phyloP scores from a whole-genome alignment of 2,888 invertebrate species.

The Xylota segnis region DNA sequence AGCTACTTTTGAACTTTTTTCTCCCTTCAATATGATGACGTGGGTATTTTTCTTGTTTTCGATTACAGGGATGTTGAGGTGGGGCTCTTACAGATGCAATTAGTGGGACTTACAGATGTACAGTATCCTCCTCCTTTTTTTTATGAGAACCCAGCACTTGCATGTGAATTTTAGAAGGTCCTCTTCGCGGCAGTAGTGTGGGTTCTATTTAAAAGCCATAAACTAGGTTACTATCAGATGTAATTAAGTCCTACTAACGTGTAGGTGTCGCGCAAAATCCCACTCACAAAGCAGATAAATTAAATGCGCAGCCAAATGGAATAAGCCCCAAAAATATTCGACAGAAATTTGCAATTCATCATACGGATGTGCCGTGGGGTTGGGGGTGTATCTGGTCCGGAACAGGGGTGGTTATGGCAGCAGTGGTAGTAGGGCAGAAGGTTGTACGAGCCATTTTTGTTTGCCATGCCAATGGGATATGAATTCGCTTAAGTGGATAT shows the following conservation, averaged over 20 bases:
- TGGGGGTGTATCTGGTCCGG: neutral
- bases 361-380: neutral
- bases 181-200: neutral
- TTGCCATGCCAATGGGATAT: neutral
- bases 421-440: neutral
- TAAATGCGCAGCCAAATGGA: neutral
- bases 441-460: neutral
- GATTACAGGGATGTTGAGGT: too few relatives aligned
- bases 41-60: neutral
- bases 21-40: constrained; percentile 7
- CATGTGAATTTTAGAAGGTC: neutral
- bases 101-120: too few relatives aligned
- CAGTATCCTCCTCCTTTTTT: too few relatives aligned
- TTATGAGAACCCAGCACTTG: neutral
- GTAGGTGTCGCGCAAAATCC: neutral
- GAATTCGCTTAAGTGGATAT: neutral
- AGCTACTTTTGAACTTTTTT: constrained; percentile 12
- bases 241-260: neutral
- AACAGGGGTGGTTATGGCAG: neutral
- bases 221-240: neutral
- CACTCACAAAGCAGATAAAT: neutral
- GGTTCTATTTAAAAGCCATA: neutral
- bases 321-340: neutral
- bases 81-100: too few relatives aligned
- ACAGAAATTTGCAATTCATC: constrained; percentile 2